Conservation (phyloP, 2,113 vertebrate genomes). For the Rattus norvegicus region GRCr8 NC_086031.1:41942001-41942500, state of each 20-base stretch:
- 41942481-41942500: neutral
- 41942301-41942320: neutral
- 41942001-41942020: neutral
- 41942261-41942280: neutral
- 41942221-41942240: neutral
- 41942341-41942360: neutral
- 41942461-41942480: neutral
- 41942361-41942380: neutral
- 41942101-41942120: conserved; percentile 31
- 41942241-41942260: neutral
- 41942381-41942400: neutral
- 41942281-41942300: neutral
- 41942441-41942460: neutral
- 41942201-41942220: neutral
- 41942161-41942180: neutral
- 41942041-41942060: neutral
- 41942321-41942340: conserved; percentile 34
- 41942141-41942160: neutral
- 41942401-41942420: neutral
- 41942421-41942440: neutral
- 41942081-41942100: conserved; percentile 27
- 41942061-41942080: neutral
- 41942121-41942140: neutral
- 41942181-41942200: conserved; percentile 3
- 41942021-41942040: neutral